These are phyloP conservation scores for Amorpha juglandis DNA, from an alignment of 2,888 invertebrate genomes.

Conservation along the genomic window DNA sequence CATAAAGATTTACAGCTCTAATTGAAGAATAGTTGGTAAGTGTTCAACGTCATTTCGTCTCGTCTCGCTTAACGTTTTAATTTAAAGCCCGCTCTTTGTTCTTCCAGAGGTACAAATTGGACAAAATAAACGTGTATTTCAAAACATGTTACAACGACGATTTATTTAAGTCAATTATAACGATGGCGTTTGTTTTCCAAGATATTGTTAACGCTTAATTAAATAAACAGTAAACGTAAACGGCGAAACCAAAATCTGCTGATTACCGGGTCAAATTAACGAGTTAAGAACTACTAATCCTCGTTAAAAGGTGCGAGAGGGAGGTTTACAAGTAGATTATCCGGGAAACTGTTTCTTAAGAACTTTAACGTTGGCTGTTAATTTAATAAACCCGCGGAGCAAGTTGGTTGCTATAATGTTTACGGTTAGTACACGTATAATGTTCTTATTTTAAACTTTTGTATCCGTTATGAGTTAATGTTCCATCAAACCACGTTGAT, in stretches of 20 bases:
- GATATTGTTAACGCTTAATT: too few species aligned
- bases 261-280: constrained; percentile 21
- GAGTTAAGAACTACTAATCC: constrained; percentile 34
- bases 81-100: background rate
- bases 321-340: constrained; percentile 33
- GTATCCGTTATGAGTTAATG: constrained; percentile 41
- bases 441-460: constrained; percentile 26
- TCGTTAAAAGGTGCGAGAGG: constrained; percentile 26
- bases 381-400: constrained; percentile 44
- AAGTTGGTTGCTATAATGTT: constrained; percentile 40
- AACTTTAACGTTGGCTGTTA: constrained; percentile 42
- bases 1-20: too few species aligned
- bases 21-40: too few species aligned
- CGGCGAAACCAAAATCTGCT: background rate
- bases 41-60: too few species aligned
- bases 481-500: constrained; percentile 44
- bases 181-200: background rate
- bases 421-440: constrained; percentile 33
- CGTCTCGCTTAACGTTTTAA: background rate
- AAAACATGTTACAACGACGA: background rate
- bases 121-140: background rate
- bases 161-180: background rate
- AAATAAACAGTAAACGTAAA: background rate
- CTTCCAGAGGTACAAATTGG: background rate
- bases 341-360: constrained; percentile 38